phyloP scores from a whole-genome alignment of 2,113 vertebrate species.

The Phylloscopus trochilus region DNA sequence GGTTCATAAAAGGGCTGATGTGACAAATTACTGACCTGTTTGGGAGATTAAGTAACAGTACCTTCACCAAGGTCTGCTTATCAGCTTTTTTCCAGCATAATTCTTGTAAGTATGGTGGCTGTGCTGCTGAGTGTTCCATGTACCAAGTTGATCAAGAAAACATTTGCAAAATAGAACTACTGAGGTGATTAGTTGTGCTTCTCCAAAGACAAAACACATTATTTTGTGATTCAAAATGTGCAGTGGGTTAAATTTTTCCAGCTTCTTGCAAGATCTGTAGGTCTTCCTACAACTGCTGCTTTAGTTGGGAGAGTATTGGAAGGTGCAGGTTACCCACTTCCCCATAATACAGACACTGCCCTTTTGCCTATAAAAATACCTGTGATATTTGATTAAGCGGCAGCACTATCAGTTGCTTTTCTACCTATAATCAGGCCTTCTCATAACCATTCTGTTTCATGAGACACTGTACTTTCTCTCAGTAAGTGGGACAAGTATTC shows the following conservation, averaged over 20 bases:
- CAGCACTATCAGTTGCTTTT: neutral
- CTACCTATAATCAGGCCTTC: neutral
- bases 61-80: slow-evolving; percentile 27
- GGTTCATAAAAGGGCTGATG: slow-evolving; percentile 65
- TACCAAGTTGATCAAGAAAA: neutral
- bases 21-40: slow-evolving; percentile 72
- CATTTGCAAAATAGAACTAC: neutral
- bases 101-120: neutral
- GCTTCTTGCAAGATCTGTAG: neutral
- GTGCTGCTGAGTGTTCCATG: neutral
- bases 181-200: neutral
- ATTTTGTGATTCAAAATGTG: neutral
- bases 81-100: neutral
- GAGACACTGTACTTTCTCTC: neutral
- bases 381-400: neutral
- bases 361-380: neutral
- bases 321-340: neutral
- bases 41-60: slow-evolving; percentile 27
- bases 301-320: neutral
- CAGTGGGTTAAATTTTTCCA: neutral
- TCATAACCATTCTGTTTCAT: neutral
- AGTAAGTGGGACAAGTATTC: neutral
- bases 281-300: neutral
- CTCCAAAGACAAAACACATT: neutral
- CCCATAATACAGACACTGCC: neutral